These are phyloP conservation scores for Dynastes grantii DNA, from an alignment of 2,888 invertebrate genomes.

Conservation along the genomic window DNA sequence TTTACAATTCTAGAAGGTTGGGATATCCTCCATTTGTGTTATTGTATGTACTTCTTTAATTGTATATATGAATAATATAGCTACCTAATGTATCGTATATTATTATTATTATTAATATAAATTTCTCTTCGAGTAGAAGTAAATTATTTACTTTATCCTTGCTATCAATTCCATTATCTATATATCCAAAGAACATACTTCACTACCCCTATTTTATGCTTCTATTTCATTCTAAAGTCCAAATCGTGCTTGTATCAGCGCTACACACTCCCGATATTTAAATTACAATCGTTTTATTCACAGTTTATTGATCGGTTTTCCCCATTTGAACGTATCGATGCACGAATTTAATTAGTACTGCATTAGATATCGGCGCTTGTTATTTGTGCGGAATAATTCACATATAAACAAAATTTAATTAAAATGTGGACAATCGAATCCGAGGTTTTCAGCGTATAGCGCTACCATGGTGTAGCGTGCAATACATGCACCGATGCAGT, in stretches of 20 bases:
- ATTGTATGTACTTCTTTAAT: no score
- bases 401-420: constrained; percentile 62
- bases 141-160: no score
- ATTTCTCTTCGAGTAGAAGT: no score
- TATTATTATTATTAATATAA: no score
- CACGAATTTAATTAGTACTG: constrained; percentile 63
- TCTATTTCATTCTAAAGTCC: neutral
- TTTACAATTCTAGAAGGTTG: no score
- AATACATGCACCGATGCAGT: neutral
- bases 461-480: neutral
- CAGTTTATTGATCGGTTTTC: constrained; percentile 7
- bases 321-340: constrained; percentile 60
- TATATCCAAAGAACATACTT: no score
- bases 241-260: neutral
- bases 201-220: neutral
- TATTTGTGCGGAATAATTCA: constrained; percentile 60
- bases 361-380: constrained; percentile 60
- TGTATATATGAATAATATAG: no score
- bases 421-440: constrained; percentile 58
- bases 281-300: constrained; percentile 4
- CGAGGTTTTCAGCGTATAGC: constrained; percentile 54
- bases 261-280: neutral
- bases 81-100: no score
- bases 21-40: no score
- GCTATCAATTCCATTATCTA: no score